Percentiles rank a stretch among this genome's conserved stretches.
Conservation (phyloP, 1,140 invertebrate species). For the Caenorhabditis brenneri region DNA sequence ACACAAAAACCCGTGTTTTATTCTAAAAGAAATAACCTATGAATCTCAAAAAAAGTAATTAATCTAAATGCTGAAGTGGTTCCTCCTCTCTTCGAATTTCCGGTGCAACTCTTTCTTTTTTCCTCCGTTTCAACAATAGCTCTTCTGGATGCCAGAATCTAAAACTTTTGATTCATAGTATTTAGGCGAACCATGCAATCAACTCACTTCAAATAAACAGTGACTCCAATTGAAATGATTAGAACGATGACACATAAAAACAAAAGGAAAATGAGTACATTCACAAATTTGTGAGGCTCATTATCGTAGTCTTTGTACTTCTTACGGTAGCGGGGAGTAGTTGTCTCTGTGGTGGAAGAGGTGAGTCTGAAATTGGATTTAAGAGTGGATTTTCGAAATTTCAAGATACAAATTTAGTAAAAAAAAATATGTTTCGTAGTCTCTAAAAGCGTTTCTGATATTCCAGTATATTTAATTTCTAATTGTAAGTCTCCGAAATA, state of each 20-base stretch:
- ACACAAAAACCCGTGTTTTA: no score
- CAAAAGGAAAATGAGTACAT: slow-evolving; percentile 2
- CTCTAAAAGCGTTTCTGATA: no score
- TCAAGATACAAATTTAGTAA: no score
- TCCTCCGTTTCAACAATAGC: neutral
- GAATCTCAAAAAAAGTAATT: neutral
- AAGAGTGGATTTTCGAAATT: no score
- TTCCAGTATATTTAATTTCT: no score
- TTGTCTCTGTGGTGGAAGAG: neutral
- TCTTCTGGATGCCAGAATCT: slow-evolving; percentile 31
- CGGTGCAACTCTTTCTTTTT: neutral
- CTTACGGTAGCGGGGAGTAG: slow-evolving; percentile 1
- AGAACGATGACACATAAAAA: slow-evolving; percentile 19
- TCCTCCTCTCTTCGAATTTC: slow-evolving; percentile 5
- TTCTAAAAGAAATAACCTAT: no score
- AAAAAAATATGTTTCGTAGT: no score
- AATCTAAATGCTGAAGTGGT: slow-evolving; percentile 19
- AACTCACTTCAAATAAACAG: slow-evolving; percentile 31
- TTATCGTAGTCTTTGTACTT: slow-evolving; percentile 25
- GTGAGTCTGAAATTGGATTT: no score
- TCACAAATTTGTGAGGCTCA: slow-evolving; percentile 16
- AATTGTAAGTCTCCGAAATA: no score
- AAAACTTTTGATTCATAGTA: neutral
- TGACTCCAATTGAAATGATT: slow-evolving; percentile 25
- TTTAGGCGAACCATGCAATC: neutral